phyloP scores from a whole-genome alignment of 2,888 invertebrate genomes.

The Melipona bicolor region DNA sequence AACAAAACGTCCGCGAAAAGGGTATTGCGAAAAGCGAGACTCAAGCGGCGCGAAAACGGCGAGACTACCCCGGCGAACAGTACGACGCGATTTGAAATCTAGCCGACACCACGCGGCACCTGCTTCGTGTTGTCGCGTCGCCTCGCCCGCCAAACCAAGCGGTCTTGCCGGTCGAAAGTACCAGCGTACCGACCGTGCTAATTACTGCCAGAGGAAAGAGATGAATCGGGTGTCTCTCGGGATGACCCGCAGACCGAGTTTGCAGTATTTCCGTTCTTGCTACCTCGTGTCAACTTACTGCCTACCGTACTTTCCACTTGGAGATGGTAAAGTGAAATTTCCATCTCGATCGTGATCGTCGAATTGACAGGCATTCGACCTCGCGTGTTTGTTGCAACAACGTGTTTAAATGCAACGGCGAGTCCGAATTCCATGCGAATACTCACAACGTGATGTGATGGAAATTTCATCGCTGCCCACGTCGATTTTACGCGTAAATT shows the following conservation, averaged over 20 bases:
- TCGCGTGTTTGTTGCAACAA: no score
- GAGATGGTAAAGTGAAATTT: not conserved
- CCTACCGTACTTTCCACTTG: not conserved
- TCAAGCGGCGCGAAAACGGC: conserved; percentile 55
- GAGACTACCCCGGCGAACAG: conserved; percentile 11
- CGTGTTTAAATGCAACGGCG: not conserved
- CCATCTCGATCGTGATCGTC: not conserved
- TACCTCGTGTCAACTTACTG: not conserved
- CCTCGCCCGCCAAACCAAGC: not conserved
- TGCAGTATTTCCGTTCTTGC: not conserved
- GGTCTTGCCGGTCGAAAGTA: conserved; percentile 39
- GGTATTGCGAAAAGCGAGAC: conserved; percentile 67
- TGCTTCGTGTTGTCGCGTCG: conserved; percentile 28
- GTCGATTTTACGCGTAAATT: no score
- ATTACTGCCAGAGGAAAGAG: not conserved
- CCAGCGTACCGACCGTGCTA: not conserved
- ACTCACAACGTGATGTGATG: no score
- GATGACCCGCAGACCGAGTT: not conserved
- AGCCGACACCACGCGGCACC: conserved; percentile 50
- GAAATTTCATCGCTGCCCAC: no score
- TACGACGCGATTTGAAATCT: conserved; percentile 43
- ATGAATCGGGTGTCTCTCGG: not conserved
- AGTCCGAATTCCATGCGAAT: no score
- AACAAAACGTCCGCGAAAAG: conserved; percentile 65
- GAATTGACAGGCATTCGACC: not conserved